Percentiles rank a stretch among this genome's conserved stretches.
phyloP scores from a whole-genome alignment of 2,888 invertebrate genomes.

The Archaeoteleia sp. region DNA sequence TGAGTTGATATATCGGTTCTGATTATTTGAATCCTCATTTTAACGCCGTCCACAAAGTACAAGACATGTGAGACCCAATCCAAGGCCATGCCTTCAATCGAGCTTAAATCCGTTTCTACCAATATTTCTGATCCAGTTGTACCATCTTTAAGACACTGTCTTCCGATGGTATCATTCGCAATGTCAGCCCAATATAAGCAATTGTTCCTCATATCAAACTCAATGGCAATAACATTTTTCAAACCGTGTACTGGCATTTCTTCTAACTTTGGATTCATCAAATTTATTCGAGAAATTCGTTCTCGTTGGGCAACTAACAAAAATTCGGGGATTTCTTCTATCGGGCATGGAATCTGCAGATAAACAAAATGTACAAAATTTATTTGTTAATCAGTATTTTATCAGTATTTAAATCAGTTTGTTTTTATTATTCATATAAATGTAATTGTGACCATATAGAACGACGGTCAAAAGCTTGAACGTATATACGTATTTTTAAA shows the following conservation, averaged over 20 bases:
- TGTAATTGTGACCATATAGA: too few species aligned
- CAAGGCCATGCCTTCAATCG: slow-evolving; percentile 91
- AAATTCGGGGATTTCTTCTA: slow-evolving; percentile 83
- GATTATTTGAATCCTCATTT: slow-evolving; percentile 88
- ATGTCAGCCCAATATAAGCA: slow-evolving; percentile 94
- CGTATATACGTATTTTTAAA: too few species aligned
- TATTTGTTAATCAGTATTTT: too few species aligned
- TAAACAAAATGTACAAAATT: slow-evolving; percentile 33
- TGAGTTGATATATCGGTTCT: slow-evolving; percentile 79
- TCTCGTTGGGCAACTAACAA: slow-evolving; percentile 87
- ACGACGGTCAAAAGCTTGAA: too few species aligned
- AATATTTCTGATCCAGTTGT: slow-evolving; percentile 81
- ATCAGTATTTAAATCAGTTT: too few species aligned
- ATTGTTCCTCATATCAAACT: slow-evolving; percentile 89
- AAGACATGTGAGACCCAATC: slow-evolving; percentile 92
- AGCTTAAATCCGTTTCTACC: slow-evolving; percentile 84
- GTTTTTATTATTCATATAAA: too few species aligned
- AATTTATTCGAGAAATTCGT: slow-evolving; percentile 83
- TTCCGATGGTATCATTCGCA: slow-evolving; percentile 84
- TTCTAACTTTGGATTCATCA: slow-evolving; percentile 79
- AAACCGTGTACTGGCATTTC: slow-evolving; percentile 82
- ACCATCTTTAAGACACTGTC: slow-evolving; percentile 84
- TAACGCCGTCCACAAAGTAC: slow-evolving; percentile 90
- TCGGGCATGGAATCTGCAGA: slow-evolving; percentile 80
- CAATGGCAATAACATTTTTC: slow-evolving; percentile 89